Conservation (phyloP, 2,113 vertebrate species). For the Alethe castanea region DNA sequence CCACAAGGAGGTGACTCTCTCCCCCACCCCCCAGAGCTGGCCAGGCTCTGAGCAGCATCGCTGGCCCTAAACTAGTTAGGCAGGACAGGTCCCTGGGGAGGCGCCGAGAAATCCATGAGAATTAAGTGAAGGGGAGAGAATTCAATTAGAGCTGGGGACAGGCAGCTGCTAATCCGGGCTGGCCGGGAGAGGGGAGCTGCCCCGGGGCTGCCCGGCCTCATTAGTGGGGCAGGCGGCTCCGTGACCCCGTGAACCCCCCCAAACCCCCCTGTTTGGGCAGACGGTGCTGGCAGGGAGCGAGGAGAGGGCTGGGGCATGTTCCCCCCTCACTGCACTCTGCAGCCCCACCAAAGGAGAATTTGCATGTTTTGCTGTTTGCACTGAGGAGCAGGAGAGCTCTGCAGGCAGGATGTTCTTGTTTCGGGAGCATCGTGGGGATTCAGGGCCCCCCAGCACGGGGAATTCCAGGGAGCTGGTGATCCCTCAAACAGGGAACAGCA, state of each 20-base stretch:
- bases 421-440: accelerated
- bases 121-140: constrained; percentile 64
- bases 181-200: constrained; percentile 29
- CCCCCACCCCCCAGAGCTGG: not conserved
- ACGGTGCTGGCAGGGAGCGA: not conserved
- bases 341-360: not conserved
- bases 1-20: accelerated
- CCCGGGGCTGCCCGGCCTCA: constrained; percentile 15
- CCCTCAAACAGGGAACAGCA: not conserved
- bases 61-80: constrained; percentile 54
- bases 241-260: constrained; percentile 10
- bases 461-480: not conserved
- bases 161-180: constrained; percentile 57
- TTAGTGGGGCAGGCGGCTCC: constrained; percentile 28
- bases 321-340: not conserved
- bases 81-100: constrained; percentile 24
- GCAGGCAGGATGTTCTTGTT: not conserved
- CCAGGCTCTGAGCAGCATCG: not conserved
- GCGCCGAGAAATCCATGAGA: constrained; percentile 60
- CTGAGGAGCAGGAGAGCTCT: not conserved
- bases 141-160: constrained; percentile 55
- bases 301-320: not conserved
- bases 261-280: not conserved
- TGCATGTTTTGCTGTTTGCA: accelerated
- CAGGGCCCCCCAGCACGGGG: accelerated